Evolutionary conservation across 2,797 vertebrate species (phyloP).

Genomic region (Intellagama lesueurii): DNA sequence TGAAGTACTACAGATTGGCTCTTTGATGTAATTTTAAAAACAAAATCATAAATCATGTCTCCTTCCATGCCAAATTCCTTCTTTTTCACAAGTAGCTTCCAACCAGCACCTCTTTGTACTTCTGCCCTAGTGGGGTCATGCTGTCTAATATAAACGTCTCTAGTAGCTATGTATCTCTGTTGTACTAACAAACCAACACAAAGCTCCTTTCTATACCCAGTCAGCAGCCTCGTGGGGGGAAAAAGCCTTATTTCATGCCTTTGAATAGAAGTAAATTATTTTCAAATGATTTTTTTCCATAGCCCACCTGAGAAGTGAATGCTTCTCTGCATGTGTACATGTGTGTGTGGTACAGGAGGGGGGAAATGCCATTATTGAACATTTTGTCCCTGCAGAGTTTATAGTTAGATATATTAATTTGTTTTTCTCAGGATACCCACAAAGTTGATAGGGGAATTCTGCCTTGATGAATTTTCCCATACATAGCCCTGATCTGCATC

Average conservation of each 20-base stretch:
- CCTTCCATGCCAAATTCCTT: conserved; percentile 10
- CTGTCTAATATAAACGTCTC: conserved; percentile 21
- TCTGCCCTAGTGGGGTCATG: conserved; percentile 15
- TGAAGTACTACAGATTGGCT: not conserved
- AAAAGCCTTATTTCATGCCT: not conserved
- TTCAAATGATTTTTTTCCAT: not conserved
- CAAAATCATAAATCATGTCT: conserved; percentile 21
- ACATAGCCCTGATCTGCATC: no score
- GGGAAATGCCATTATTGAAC: not conserved
- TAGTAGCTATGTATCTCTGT: conserved; percentile 8
- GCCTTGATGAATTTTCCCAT: no score
- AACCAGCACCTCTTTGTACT: conserved; percentile 27
- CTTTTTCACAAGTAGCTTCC: conserved; percentile 25
- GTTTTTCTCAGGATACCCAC: no score
- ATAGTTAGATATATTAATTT: no score
- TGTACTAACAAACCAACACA: conserved; percentile 20
- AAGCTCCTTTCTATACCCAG: conserved; percentile 10
- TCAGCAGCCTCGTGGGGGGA: not conserved
- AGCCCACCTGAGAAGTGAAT: not conserved
- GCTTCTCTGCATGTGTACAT: not conserved
- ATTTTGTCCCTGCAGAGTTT: no score
- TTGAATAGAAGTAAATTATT: conserved; percentile 21
- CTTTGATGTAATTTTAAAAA: conserved; percentile 13
- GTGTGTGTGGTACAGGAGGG: not conserved
- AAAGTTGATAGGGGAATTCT: no score